These are phyloP conservation scores for Sorex fumeus DNA, from an alignment of 2,113 vertebrate species.

Conservation along the genomic window DNA sequence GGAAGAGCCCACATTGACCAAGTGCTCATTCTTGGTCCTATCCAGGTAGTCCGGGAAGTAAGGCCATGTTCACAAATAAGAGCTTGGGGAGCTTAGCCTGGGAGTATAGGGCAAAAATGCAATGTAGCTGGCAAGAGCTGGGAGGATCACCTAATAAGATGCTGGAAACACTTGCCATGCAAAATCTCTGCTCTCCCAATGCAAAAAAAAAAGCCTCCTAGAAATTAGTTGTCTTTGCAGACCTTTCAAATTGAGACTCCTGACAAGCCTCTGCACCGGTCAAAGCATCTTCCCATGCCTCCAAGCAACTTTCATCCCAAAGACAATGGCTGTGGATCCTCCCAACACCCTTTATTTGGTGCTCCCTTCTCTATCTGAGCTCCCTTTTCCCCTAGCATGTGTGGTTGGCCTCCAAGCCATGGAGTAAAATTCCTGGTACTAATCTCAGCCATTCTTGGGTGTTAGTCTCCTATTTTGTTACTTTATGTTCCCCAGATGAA, in stretches of 20 bases:
- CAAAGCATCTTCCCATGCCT: not conserved
- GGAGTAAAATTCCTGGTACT: no score
- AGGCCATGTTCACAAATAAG: not conserved
- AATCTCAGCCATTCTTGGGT: no score
- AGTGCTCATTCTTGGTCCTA: not conserved
- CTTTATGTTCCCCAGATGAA: no score
- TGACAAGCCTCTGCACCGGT: not conserved
- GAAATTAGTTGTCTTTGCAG: not conserved
- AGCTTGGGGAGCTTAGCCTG: not conserved
- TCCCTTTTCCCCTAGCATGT: no score
- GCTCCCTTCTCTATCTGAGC: no score
- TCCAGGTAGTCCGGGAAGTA: not conserved
- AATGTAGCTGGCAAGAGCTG: not conserved
- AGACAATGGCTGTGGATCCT: fast-evolving
- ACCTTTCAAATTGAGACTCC: not conserved
- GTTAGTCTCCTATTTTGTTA: no score
- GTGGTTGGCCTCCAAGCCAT: no score
- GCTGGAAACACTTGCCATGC: not conserved
- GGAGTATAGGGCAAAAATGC: not conserved
- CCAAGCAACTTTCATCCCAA: not conserved
- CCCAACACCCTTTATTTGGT: no score
- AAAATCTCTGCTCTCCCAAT: not conserved
- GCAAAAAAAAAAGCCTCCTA: not conserved
- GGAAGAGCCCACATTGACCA: not conserved
- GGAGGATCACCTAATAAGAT: not conserved